Conservation (phyloP, 2,888 invertebrate genomes). For the Pantelozetes paolii region DNA sequence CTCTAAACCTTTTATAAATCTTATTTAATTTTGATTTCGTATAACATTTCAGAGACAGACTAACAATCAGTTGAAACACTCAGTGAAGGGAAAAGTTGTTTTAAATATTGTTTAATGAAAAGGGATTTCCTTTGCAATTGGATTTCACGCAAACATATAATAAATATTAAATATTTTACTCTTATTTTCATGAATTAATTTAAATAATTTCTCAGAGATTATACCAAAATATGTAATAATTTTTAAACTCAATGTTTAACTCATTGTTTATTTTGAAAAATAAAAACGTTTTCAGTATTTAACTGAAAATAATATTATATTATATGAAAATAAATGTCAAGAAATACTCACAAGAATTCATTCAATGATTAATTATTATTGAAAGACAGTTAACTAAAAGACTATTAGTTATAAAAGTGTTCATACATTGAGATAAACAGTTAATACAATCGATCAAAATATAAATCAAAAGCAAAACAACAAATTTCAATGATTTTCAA, state of each 20-base stretch:
- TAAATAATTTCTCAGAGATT: no score
- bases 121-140: conserved; percentile 1
- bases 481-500: no score
- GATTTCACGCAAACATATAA: conserved; percentile 23
- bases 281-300: no score
- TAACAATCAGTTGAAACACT: neutral
- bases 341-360: neutral
- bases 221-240: no score
- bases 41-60: conserved; percentile 8
- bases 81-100: neutral
- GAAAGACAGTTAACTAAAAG: neutral
- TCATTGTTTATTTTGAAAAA: no score
- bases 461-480: neutral
- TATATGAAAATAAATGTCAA: no score
- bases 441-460: neutral
- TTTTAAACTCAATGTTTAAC: no score
- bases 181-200: no score
- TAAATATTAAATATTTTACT: conserved; percentile 10
- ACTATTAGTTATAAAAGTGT: neutral
- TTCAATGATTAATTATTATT: neutral
- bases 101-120: neutral
- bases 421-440: neutral
- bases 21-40: neutral
- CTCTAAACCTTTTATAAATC: no score
- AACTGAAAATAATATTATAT: no score